Evolutionary conservation across 2,888 invertebrate genomes (phyloP), one percentile per base, ranked within the genome.

Genomic region (Diaphora mendica): DNA sequence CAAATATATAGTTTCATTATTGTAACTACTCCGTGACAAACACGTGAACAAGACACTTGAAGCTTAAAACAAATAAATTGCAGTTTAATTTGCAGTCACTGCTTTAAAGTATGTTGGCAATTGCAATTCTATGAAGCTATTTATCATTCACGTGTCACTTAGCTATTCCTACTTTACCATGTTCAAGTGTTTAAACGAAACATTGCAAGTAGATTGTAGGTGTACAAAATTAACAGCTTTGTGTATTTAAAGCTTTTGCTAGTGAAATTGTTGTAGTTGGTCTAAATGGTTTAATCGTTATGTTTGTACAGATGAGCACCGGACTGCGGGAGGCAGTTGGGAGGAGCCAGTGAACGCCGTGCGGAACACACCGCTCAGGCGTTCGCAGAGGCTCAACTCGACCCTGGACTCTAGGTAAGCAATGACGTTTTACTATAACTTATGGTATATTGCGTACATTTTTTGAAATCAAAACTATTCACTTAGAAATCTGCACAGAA

Each of bases 311-410:
- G 98, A 98, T 97, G 98, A 98, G 94, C 97, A 97, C 88, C 97
- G 97, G 94, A 95, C 97, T 92, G 96, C 96, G 91, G 97, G 97
- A 79, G 97, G 97, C 92, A 97, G 97, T 90, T 98, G 98, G 97
- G 98, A 98, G 95, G 98, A 97, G 93, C 96, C 97, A 74, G 92
- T 96, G 92, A 93, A 95, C 85, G 92, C 96, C 85, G 93, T 95
- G 89, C 89, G 95, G 86, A 95, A 95, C 91, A 88, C 94, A 77
- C 94, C 93, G 85, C 95, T 94, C 84, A 93, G 90, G 89, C 96
- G 95, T 88, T 96, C 92, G 84, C 95, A 94, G 87, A 89, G 93
- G 89, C 94, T 92, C 91, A 96, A 94, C 91, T 96, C 91, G 91
- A 96, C 92, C 86, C 94, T 95, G 94, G 95, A 95, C 89, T 91